Percentiles rank a stretch among this genome's conserved stretches.
Conservation (phyloP, 2,797 vertebrate species). For the Aselliscus stoliczkanus region DNA sequence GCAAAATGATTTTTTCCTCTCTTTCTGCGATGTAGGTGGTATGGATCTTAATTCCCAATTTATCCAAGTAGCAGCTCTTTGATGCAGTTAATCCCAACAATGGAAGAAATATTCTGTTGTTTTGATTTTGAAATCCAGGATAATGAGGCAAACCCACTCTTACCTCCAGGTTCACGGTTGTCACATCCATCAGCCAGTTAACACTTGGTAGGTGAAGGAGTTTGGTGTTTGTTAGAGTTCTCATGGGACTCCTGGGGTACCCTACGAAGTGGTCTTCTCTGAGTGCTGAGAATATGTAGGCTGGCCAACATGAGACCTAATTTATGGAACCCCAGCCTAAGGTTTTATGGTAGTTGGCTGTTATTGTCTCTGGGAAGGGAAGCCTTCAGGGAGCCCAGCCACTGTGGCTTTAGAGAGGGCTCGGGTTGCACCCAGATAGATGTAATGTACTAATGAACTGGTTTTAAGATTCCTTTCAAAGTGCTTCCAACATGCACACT, state of each 20-base stretch:
- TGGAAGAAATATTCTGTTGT: not conserved
- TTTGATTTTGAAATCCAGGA: not conserved
- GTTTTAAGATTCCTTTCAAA: not conserved
- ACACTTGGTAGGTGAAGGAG: not conserved
- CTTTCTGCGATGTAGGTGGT: not conserved
- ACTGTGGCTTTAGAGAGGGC: not conserved
- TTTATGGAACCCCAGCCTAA: not conserved
- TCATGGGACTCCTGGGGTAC: not conserved
- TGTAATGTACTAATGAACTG: not conserved
- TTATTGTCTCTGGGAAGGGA: not conserved
- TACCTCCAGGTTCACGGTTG: not conserved
- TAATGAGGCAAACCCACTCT: not conserved
- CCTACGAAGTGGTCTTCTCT: not conserved
- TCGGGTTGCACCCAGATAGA: not conserved
- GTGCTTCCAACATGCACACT: not conserved
- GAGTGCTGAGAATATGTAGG: not conserved
- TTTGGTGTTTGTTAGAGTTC: not conserved
- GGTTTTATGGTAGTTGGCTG: not conserved
- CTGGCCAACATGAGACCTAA: not conserved
- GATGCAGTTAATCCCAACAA: not conserved
- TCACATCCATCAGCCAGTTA: no score
- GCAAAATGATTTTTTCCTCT: not conserved
- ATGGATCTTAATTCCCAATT: not conserved
- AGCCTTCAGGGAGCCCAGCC: not conserved
- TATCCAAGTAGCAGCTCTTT: not conserved